These are phyloP conservation scores for Prunella strophiata DNA, from an alignment of 2,797 vertebrate species.

Conservation along the genomic window DNA sequence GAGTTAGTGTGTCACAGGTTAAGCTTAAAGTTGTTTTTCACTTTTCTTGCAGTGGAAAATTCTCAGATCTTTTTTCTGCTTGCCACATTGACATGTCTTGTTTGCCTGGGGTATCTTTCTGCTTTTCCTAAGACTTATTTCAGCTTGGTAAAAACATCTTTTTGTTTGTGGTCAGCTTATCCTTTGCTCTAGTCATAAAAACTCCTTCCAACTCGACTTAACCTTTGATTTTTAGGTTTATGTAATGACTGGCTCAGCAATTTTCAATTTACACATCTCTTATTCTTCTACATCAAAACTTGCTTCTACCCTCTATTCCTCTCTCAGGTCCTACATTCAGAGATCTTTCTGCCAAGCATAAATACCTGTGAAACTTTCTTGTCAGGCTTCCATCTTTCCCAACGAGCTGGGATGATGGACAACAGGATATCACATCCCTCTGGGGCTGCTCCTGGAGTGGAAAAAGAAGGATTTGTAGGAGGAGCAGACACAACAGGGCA, in stretches of 20 bases:
- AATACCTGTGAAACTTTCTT: neutral
- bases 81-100: neutral
- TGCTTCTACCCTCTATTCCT: neutral
- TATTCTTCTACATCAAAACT: neutral
- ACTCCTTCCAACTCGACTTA: neutral
- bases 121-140: neutral
- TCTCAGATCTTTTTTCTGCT: neutral
- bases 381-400: neutral
- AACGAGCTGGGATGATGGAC: neutral
- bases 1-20: neutral
- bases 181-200: neutral
- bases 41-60: neutral
- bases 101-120: neutral
- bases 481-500: conserved; percentile 68
- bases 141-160: neutral
- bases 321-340: neutral
- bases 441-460: conserved; percentile 28
- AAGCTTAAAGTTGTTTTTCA: neutral
- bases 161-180: neutral
- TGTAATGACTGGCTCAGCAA: neutral
- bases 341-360: neutral
- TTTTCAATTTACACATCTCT: neutral
- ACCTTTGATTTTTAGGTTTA: neutral
- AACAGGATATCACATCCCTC: conserved; percentile 58
- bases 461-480: conserved; percentile 62